A percentile compares a stretch with the other conserved stretches of the same genome.
phyloP scores from a whole-genome alignment of 2,888 invertebrate genomes.

The Nomada flava region DNA sequence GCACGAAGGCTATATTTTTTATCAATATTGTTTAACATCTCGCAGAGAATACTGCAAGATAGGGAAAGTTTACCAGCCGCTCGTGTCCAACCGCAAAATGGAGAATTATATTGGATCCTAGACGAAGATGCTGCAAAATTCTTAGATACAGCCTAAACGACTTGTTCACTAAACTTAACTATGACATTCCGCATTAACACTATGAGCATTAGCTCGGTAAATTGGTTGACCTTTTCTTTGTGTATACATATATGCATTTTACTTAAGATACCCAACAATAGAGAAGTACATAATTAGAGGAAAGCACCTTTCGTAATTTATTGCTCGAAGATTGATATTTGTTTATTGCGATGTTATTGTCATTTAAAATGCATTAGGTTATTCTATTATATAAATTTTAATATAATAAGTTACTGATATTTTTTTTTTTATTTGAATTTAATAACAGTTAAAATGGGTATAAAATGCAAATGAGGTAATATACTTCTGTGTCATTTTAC shows the following conservation, averaged over 20 bases:
- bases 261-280: constrained; percentile 63
- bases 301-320: constrained; percentile 39
- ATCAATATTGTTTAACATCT: constrained; percentile 70
- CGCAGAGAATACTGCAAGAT: constrained; percentile 91
- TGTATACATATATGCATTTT: constrained; percentile 70
- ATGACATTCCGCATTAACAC: constrained; percentile 71
- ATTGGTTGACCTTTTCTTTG: constrained; percentile 67
- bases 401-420: constrained; percentile 19
- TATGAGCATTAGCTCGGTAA: constrained; percentile 36
- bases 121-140: constrained; percentile 77
- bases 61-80: constrained; percentile 92
- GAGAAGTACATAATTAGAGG: constrained; percentile 33
- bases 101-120: constrained; percentile 87
- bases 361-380: constrained; percentile 29
- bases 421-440: constrained; percentile 42
- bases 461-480: constrained; percentile 25
- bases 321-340: constrained; percentile 48
- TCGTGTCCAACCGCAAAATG: constrained; percentile 89
- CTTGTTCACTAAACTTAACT: constrained; percentile 5
- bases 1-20: background rate
- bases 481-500: constrained; percentile 13
- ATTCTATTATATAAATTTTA: constrained; percentile 13
- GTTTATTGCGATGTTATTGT: constrained; percentile 28
- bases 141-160: constrained; percentile 53
- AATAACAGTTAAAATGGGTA: constrained; percentile 18